Base-by-base conservation (phyloP, 2,888 invertebrate genomes). In the Panorpa germanica region DNA sequence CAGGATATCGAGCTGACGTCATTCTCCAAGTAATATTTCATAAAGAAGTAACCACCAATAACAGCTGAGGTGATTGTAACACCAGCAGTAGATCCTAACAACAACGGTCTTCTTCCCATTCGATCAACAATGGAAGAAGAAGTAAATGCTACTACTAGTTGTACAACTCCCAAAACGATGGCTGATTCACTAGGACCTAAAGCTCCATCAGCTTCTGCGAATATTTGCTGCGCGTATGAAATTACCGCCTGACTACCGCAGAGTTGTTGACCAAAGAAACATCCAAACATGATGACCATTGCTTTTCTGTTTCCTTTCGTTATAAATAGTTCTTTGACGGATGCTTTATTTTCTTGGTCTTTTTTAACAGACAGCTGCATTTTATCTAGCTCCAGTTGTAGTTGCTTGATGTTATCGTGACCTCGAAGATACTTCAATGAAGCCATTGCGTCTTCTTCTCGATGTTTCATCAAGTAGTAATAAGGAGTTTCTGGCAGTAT, bases 401-500 rank as follows among this genome's bases (percentile, higher is more conserved):
- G n/a, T 35, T 57, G 56, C 39, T 57, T 51, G 26, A 70, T 61
- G 40, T 62, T 63, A 10, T 48, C 45, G 35, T 53, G 53, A 13
- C 67, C 64, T 12, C 73, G 51, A 3, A 74, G 53, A 43, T 57
- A 61, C 40, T 61, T 57, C 28, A 74, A 46, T 0, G 67, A 61
- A 23, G 50, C 42, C 32, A 63, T 57, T 1, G 73, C 73, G 16
- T 52, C 52, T 33, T 57, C 50, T 18, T 62, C 61, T 5, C 52
- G 49, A 15, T 57, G 51, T 8, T 57, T 59, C 0, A 51, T 48
- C 29, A 62, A 59, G 14, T 67, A 53, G 42, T 57, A 67, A 40
- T 70, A 63, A 0, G 75, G 75, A 3, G 71, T 67, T 45, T 75
- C 75, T 0, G 73, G 72, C 57, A 71, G 63, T 21, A 62, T 60